phyloP scores from a whole-genome alignment of 2,113 vertebrate species.

The Origma solitaria region DNA sequence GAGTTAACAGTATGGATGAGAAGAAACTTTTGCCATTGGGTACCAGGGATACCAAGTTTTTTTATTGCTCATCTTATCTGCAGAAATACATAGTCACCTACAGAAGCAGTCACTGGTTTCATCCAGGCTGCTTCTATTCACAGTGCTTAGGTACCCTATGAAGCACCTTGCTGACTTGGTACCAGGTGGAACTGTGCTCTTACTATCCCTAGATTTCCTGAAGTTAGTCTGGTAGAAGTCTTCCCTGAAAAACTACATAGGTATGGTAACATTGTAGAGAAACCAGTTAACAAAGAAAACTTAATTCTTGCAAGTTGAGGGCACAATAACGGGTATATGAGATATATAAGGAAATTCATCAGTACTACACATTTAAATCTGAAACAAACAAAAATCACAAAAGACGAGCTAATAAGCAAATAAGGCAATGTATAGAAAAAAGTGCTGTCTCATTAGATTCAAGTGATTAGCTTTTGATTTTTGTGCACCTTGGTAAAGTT shows the following conservation, averaged over 20 bases:
- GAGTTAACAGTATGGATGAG: rapidly evolving
- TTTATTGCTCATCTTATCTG: background rate
- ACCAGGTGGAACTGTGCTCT: background rate
- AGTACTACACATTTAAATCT: background rate
- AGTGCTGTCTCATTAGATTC: background rate
- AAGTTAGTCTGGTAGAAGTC: background rate
- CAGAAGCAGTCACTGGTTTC: background rate
- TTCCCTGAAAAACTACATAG: background rate
- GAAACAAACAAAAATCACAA: background rate
- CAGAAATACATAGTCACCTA: background rate
- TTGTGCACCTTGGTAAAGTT: background rate
- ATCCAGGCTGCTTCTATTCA: background rate
- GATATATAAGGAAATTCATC: background rate
- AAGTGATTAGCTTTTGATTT: background rate
- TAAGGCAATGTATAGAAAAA: background rate
- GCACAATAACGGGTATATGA: background rate
- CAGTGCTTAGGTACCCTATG: background rate
- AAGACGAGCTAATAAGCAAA: background rate
- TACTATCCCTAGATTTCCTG: background rate
- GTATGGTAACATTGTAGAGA: background rate
- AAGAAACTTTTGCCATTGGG: background rate
- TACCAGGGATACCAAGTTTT: too few species aligned
- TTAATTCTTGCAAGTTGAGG: background rate
- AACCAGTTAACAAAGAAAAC: background rate
- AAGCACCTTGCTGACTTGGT: background rate